Evolutionary conservation across 2,113 vertebrate species (phyloP), one percentile per base, ranked within the genome.

Genomic region (Notechis scutatus): DNA sequence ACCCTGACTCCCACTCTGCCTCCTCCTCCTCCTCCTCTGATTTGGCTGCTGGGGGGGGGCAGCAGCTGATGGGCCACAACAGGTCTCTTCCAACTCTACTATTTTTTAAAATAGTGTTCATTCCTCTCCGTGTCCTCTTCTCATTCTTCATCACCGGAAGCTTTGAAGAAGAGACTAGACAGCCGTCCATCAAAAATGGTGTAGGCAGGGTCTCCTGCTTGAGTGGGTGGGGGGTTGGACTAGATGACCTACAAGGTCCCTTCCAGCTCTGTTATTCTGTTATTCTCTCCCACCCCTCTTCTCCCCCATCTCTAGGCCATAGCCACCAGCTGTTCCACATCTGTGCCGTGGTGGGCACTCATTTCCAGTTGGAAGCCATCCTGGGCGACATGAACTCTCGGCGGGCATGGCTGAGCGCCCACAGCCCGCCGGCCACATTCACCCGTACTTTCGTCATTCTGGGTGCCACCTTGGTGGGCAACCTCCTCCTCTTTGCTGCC

Each of bases 321-420:
- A 98, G 98, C 96, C 98, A 98, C 96, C 98, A 99, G 98, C 98
- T 99, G 0, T 98, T 99, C 97, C 98, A 99, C 93, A 85, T 99
- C 96, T 97, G 98, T 10, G 98, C 98, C 0, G 98, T 99, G 92
- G 96, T 98, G 94, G 98, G 98, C 39, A 98, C 98, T 1, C 98
- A 98, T 96, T 99, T 99, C 97, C 98, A 99, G 97, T 97, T 99
- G 98, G 98, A 99, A 95, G 98, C 98, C 0, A 50, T 92, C 9
- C 15, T 92, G 57, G 34, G 57, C 12, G 91, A 99, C 56, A 98
- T 98, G 97, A 55, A 90, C 0, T 96, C 97, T 0, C 98, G 98
- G 9, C 94, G 95, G 54, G 94, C 93, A 90, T 98, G 97, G 98
- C 97, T 99, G 29, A 54, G 95, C n/a, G 20, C 89, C 5, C 97